phyloP scores from a whole-genome alignment of 2,113 vertebrate genomes.

The Gasterosteus aculeatus region DNA sequence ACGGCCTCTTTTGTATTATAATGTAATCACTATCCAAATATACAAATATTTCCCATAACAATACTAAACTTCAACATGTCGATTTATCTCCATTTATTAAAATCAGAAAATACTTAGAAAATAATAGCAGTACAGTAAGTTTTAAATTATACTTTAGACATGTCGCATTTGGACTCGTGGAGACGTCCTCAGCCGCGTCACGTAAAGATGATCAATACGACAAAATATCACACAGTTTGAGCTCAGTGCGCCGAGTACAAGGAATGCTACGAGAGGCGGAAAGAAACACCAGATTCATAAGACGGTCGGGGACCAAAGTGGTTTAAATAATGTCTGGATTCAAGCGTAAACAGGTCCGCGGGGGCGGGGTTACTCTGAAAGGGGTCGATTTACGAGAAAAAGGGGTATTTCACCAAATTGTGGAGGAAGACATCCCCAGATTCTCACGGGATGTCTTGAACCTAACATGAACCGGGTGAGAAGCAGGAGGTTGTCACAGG shows the following conservation, averaged over 20 bases:
- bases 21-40: background rate
- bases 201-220: conserved; percentile 53
- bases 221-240: conserved; percentile 52
- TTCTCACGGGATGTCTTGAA: too few species aligned
- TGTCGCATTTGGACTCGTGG: conserved; percentile 57
- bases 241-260: conserved; percentile 47
- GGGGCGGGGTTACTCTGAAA: background rate
- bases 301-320: background rate
- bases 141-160: conserved; percentile 72
- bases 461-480: too few species aligned
- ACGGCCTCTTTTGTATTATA: background rate
- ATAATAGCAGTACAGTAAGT: conserved; percentile 76
- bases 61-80: conserved; percentile 25
- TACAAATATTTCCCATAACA: background rate
- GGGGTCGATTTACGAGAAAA: background rate
- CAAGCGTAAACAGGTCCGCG: background rate
- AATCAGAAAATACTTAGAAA: conserved; percentile 76
- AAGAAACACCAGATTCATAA: conserved; percentile 9
- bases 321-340: background rate
- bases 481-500: too few species aligned
- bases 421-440: background rate
- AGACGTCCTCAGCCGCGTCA: conserved; percentile 47
- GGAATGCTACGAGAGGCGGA: conserved; percentile 49
- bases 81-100: conserved; percentile 78
- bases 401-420: too few species aligned